phyloP scores from a whole-genome alignment of 2,888 invertebrate genomes.

The Andrena bucephala region DNA sequence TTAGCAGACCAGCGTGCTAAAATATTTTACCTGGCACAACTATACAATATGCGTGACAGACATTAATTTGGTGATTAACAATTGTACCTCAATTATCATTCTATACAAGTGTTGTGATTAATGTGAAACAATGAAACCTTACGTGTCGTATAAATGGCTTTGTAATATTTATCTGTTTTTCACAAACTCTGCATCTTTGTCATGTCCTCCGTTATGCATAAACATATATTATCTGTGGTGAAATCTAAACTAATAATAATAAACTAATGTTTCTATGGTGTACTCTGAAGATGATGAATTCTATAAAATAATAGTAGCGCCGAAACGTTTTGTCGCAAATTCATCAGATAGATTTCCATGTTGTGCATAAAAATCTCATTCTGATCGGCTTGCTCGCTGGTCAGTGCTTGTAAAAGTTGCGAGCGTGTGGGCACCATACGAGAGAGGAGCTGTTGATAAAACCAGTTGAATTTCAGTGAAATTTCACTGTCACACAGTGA shows the following conservation, averaged over 20 bases:
- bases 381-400: slow-evolving; percentile 81
- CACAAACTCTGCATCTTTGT: not conserved
- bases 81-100: not conserved
- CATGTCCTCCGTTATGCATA: not conserved
- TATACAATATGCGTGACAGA: slow-evolving; percentile 76
- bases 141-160: not conserved
- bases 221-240: not conserved
- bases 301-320: slow-evolving; percentile 88
- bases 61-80: slow-evolving; percentile 17
- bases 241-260: not conserved
- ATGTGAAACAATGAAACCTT: not conserved
- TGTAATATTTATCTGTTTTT: not conserved
- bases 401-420: slow-evolving; percentile 86
- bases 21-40: slow-evolving; percentile 86
- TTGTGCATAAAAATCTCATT: slow-evolving; percentile 82
- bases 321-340: slow-evolving; percentile 87
- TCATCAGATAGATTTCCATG: slow-evolving; percentile 85
- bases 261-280: slow-evolving; percentile 4
- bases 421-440: slow-evolving; percentile 88
- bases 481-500: not conserved
- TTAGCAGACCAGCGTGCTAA: slow-evolving; percentile 89
- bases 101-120: not conserved
- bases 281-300: slow-evolving; percentile 83
- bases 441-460: slow-evolving; percentile 86
- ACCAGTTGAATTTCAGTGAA: not conserved